Base-by-base conservation (phyloP, 1,140 invertebrate genomes). In the Penaeus vannamei region DNA sequence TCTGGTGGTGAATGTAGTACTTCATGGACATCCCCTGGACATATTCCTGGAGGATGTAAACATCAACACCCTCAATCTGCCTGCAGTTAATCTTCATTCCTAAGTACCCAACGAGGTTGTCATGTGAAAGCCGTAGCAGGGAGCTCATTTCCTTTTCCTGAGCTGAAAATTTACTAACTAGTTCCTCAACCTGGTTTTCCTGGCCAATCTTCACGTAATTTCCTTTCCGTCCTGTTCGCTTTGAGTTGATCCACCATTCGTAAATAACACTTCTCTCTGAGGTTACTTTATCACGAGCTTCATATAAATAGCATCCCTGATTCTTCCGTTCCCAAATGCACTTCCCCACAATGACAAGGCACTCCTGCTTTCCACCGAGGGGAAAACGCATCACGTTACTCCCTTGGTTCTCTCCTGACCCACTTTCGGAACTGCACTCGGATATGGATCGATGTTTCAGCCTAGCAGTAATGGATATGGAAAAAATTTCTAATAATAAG, bases 121-220 rank as follows among this genome's bases (percentile, higher is more conserved):
- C 36, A 90, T 85, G 83, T 17, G 88, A 90, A 8, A 90, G 46
- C 26, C 84, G 36, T 59, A 90, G 53, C 36, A 90, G 66, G 22
- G 88, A 86, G 53, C 42, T 90, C 88, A 90, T 90, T 82, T 90
- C 88, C 42, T 90, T 90, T 59, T 90, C 88, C 61, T 85, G 36
- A 60, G 22, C 64, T 66, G 26, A 79, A 85, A 90, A 90, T 90
- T 90, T 90, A 17, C 46, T 22, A 5, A 82, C 60, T 19, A 90
- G 53, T 46, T 86, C 84, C 42, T 90, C 88, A 29, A 90, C 29
- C 36, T 90, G 88, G 26, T 5, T 82, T 32, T 90, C 79, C 46
- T 90, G 88, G 53, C 72, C 88, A 86, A 90, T 62, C 72, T 86
- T 90, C 20, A 82, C 26, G 53, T 81, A 84, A 86, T 85, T 90